These are phyloP conservation scores for Camelus bactrianus DNA, from an alignment of 2,113 vertebrate genomes.

Conservation along the genomic window DNA sequence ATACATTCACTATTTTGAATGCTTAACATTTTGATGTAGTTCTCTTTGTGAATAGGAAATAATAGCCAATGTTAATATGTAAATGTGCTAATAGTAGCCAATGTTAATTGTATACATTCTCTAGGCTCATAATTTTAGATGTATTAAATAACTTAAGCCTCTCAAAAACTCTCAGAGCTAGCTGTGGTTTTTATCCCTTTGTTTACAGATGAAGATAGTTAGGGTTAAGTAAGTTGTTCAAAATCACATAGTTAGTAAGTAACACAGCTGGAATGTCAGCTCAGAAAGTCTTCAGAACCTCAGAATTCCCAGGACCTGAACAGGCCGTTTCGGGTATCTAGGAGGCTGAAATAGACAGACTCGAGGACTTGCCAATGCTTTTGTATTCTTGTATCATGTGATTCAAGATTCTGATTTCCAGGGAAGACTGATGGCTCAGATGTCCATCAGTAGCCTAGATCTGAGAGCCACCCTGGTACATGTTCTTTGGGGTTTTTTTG, in stretches of 20 bases:
- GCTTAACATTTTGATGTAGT: slow-evolving; percentile 34
- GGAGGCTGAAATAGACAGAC: background rate
- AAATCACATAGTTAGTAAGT: background rate
- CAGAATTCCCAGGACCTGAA: background rate
- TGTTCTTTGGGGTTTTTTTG: background rate
- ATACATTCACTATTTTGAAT: background rate
- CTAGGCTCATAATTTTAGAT: background rate
- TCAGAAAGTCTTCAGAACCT: slow-evolving; percentile 21
- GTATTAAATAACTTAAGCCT: slow-evolving; percentile 8
- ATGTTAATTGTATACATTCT: background rate
- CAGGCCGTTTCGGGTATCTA: background rate
- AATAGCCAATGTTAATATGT: background rate
- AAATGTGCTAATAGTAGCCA: background rate
- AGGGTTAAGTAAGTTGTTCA: background rate
- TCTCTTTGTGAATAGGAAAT: slow-evolving; percentile 31
- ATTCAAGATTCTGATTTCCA: background rate
- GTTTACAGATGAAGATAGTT: slow-evolving; percentile 36
- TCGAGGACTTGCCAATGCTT: background rate
- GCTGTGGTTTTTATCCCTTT: background rate
- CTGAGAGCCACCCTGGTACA: background rate
- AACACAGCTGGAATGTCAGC: background rate
- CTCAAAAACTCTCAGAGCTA: background rate
- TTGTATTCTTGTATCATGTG: background rate
- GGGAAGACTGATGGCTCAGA: background rate
- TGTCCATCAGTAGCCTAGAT: background rate